phyloP scores from a whole-genome alignment of 1,140 invertebrate genomes.

The Lanistes nyassanus region DNA sequence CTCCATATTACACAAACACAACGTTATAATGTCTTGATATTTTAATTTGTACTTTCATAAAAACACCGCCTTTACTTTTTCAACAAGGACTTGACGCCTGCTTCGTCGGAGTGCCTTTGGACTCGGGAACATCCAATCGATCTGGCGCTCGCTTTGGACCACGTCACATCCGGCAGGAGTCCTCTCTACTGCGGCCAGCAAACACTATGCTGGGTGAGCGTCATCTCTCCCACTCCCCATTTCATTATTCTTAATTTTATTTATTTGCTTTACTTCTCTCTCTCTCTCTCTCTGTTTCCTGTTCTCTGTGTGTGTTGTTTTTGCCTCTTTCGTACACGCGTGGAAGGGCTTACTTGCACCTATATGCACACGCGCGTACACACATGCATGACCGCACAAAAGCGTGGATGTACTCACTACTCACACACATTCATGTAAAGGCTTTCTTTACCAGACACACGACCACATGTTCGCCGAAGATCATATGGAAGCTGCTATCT shows the following conservation, averaged over 20 bases:
- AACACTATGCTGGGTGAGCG: constrained; percentile 55
- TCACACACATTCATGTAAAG: not conserved
- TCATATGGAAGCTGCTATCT: no score
- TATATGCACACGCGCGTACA: not conserved
- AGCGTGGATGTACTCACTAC: no score
- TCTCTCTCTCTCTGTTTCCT: constrained; percentile 5
- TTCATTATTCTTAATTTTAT: no score
- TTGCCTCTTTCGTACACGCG: no score
- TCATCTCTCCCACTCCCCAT: not conserved
- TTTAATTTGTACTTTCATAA: not conserved
- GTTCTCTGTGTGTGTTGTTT: no score
- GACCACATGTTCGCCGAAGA: no score
- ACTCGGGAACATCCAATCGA: constrained; percentile 62
- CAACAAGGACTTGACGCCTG: constrained; percentile 60
- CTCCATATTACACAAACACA: no score
- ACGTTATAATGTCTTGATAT: not conserved
- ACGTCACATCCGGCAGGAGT: constrained; percentile 63
- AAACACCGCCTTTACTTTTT: constrained; percentile 15
- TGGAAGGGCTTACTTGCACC: no score
- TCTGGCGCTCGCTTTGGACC: constrained; percentile 64
- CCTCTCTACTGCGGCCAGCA: constrained; percentile 51
- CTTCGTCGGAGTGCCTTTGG: constrained; percentile 64
- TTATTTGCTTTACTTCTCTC: no score
- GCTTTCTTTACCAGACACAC: constrained; percentile 2
- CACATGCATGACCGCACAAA: no score